Base-by-base conservation (phyloP, 2,113 vertebrate species). In the Willisornis vidua region DNA sequence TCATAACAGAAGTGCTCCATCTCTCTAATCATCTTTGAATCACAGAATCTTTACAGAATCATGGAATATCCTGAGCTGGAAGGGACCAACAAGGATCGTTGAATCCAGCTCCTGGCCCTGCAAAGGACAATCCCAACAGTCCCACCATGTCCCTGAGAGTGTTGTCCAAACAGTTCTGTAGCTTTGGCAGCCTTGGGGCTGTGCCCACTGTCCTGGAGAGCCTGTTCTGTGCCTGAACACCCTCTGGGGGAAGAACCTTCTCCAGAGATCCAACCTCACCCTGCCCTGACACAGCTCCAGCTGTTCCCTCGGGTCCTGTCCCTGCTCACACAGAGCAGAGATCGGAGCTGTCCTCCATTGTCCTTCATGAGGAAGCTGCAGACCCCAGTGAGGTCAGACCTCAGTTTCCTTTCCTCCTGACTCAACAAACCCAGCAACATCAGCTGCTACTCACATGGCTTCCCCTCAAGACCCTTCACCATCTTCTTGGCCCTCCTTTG, bases 131-230 rank as follows among this genome's bases (percentile, higher is more conserved):
- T 13, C 22, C 35, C 58, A 73, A 1, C 12, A 26, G 33, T 51
- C 31, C 25, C 43, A 73, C 19, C 35, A 20, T 37, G 43, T 59
- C 8, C 22, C 51, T 65, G 31, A 31, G 43, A 45, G 31, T 0
- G 0, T 31, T 72, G 7, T 31, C 35, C 43, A 35, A 31, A 31
- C 0, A 0, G 6, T 80, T 14, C 43, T 49, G 29, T 35, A 63
- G 43, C 67, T 79, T 57, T 49, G 49, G 18, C 48, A 71, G 65
- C 37, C 9, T 46, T 39, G 41, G 31, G 20, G 4, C 29, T 0
- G 1, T 73, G 31, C 0, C 51, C 67, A 23, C 25, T 73, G 58
- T 51, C 51, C 35, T 57, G 20, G 14, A 25, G 43, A 65, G 20
- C 28, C 3, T 19, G 1, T 3, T 7, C 23, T 28, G 39, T n/a